These are phyloP conservation scores for Hylaeus volcanicus DNA, from an alignment of 1,140 invertebrate genomes.

Conservation along the genomic window DNA sequence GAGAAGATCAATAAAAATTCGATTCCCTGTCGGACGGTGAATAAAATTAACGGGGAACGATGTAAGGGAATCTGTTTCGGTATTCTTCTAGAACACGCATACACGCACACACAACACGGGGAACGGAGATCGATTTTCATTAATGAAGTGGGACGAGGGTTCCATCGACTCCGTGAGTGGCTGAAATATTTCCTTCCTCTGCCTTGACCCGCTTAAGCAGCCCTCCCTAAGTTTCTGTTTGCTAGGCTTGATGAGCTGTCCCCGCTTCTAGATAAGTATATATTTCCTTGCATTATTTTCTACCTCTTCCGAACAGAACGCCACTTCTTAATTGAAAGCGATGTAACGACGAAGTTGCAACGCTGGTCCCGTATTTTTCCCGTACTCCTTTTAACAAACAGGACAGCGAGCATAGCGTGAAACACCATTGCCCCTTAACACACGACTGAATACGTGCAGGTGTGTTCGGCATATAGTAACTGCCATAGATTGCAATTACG, in stretches of 20 bases:
- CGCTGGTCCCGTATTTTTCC: not conserved
- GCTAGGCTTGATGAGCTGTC: not conserved
- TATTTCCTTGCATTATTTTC: slow-evolving; percentile 10
- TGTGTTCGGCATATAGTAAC: no score
- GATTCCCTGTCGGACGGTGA: not conserved
- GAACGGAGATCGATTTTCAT: slow-evolving; percentile 45
- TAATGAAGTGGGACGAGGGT: slow-evolving; percentile 37
- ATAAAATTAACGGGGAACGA: slow-evolving; percentile 6
- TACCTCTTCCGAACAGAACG: no score
- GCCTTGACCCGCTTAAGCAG: slow-evolving; percentile 16
- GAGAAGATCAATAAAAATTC: not conserved
- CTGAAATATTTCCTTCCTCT: slow-evolving; percentile 30
- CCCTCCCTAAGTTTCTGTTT: slow-evolving; percentile 1
- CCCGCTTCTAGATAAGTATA: not conserved
- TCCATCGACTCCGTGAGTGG: slow-evolving; percentile 24
- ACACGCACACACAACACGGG: slow-evolving; percentile 18
- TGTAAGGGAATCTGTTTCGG: slow-evolving; percentile 15
- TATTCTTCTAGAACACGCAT: slow-evolving; percentile 25
- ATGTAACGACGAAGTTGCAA: not conserved
- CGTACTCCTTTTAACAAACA: not conserved
- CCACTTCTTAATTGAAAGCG: not conserved
- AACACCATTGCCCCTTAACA: not conserved
- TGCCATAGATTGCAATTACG: no score
- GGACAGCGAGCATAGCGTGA: not conserved
- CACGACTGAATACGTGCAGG: no score